Conservation (phyloP, 2,888 invertebrate genomes). For the Celastrina argiolus region DNA sequence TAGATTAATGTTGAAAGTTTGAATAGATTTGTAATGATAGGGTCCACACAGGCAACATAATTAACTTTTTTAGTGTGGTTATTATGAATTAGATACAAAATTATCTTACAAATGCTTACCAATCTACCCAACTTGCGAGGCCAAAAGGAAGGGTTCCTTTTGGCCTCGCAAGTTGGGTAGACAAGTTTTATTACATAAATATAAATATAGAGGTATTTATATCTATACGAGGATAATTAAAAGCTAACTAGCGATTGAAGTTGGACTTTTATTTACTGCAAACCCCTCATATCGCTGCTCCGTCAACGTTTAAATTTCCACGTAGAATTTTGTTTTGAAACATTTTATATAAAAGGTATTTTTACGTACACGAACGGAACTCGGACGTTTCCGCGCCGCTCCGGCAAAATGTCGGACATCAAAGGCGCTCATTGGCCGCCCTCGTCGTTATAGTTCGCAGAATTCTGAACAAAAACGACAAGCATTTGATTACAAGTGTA, state of each 20-base stretch:
- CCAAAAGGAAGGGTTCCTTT: too few species aligned
- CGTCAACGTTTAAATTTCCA: background rate
- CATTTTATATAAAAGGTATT: slow-evolving; percentile 20
- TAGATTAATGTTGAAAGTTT: too few species aligned
- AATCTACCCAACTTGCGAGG: too few species aligned
- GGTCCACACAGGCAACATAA: too few species aligned
- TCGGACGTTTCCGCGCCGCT: background rate
- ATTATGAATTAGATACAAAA: too few species aligned
- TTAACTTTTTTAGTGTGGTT: too few species aligned
- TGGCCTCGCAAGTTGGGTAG: too few species aligned
- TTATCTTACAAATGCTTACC: too few species aligned
- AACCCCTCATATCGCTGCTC: background rate
- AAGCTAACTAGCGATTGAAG: background rate
- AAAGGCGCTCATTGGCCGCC: background rate
- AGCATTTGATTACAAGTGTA: background rate
- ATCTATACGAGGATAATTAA: too few species aligned
- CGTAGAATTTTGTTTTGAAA: slow-evolving; percentile 9
- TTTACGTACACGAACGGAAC: background rate
- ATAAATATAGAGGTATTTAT: too few species aligned
- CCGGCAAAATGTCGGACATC: background rate
- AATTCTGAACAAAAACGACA: background rate
- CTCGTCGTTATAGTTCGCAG: slow-evolving; percentile 3
- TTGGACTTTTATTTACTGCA: background rate
- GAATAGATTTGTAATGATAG: too few species aligned
- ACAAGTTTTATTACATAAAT: too few species aligned